phyloP scores from a whole-genome alignment of 2,888 invertebrate genomes.

The Noctua janthina region DNA sequence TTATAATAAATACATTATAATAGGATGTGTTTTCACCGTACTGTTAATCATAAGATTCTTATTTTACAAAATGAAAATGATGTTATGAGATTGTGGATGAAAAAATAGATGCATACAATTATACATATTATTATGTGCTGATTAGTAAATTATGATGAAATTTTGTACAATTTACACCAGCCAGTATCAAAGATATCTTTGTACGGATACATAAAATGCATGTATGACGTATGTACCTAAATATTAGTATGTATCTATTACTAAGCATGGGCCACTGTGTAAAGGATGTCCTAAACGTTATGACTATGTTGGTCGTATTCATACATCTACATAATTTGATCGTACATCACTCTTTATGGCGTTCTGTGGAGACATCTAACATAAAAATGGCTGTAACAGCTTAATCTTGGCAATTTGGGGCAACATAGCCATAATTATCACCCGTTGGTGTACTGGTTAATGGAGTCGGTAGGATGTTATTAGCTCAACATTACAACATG shows the following conservation, averaged over 20 bases:
- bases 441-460: constrained; percentile 34
- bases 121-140: not conserved
- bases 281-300: not conserved
- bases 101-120: not conserved
- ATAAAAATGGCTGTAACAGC: constrained; percentile 48
- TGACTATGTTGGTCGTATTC: not conserved
- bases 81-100: not conserved
- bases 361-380: constrained; percentile 34
- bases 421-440: constrained; percentile 48
- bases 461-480: not conserved
- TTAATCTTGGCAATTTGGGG: constrained; percentile 53
- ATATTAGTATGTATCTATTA: not conserved
- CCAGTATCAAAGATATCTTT: not conserved
- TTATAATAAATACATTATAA: not conserved
- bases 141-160: not conserved
- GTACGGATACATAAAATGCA: not conserved
- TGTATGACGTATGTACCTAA: not conserved
- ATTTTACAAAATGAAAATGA: not conserved
- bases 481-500: not conserved
- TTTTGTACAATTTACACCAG: not conserved
- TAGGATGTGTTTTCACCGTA: not conserved
- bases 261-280: not conserved
- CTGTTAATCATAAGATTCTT: not conserved
- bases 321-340: constrained; percentile 43
- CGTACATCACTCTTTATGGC: constrained; percentile 53